Percentiles rank a stretch among this genome's conserved stretches.
Evolutionary conservation across 2,797 vertebrate genomes (phyloP).

Genomic region (Yasuhikotakia modesta): DNA sequence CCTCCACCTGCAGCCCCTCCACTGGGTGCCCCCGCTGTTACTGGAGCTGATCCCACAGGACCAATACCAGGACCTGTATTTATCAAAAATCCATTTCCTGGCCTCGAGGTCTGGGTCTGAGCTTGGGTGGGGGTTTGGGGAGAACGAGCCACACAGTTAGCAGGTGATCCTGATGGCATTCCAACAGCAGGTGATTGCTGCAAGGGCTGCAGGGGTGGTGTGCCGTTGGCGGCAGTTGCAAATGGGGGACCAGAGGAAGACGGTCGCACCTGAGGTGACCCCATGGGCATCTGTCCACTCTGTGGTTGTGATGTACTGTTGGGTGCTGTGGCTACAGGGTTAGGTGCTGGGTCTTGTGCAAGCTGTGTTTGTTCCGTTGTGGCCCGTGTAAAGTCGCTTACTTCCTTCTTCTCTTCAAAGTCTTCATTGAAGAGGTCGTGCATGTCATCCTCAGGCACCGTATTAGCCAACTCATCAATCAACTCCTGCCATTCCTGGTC

Average conservation of each 20-base stretch:
- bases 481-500: constrained; percentile 99
- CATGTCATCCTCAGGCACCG: constrained; percentile 96
- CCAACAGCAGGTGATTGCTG: constrained; percentile 83
- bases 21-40: constrained; percentile 65
- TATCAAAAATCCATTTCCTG: constrained; percentile 90
- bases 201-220: constrained; percentile 82
- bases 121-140: constrained; percentile 91
- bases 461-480: constrained; percentile 96
- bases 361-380: constrained; percentile 82
- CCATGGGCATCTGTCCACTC: constrained; percentile 87
- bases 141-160: constrained; percentile 89
- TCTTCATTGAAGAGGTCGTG: constrained; percentile 98
- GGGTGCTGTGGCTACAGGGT: constrained; percentile 70
- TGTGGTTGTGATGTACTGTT: constrained; percentile 82
- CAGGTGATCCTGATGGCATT: constrained; percentile 86
- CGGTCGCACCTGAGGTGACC: constrained; percentile 91
- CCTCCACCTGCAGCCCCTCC: constrained; percentile 48
- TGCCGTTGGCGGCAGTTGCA: constrained; percentile 86
- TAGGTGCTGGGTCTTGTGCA: constrained; percentile 79
- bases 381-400: constrained; percentile 83
- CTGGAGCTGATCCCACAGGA: constrained; percentile 71
- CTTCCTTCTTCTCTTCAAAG: constrained; percentile 96
- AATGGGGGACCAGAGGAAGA: constrained; percentile 95
- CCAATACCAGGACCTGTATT: constrained; percentile 76
- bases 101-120: constrained; percentile 84